phyloP scores from a whole-genome alignment of 2,888 invertebrate species.

The Ectropis crepuscularia region DNA sequence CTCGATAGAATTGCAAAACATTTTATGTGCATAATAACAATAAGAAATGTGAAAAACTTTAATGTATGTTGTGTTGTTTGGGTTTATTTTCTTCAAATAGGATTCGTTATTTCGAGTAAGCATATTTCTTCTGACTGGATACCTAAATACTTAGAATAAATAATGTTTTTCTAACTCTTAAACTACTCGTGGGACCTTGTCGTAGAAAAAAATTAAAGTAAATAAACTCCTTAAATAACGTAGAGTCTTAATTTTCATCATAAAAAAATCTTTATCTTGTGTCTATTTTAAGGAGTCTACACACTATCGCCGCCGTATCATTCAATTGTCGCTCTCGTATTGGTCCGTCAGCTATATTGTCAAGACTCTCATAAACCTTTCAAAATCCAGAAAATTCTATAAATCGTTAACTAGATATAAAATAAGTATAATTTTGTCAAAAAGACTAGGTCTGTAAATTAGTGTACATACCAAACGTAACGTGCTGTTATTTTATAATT shows the following conservation, averaged over 20 bases:
- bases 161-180: slow-evolving; percentile 57
- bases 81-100: too few species aligned
- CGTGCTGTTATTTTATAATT: slow-evolving; percentile 40
- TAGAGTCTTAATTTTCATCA: slow-evolving; percentile 43
- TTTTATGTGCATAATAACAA: too few species aligned
- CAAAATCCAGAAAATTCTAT: background rate
- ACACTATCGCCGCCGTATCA: too few species aligned
- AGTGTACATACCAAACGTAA: slow-evolving; percentile 27
- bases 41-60: too few species aligned
- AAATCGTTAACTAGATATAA: background rate
- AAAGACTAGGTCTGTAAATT: slow-evolving; percentile 32
- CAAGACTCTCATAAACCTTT: too few species aligned
- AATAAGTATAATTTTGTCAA: slow-evolving; percentile 22
- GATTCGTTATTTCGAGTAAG: background rate
- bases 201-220: slow-evolving; percentile 58
- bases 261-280: slow-evolving; percentile 11
- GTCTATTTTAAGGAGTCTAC: slow-evolving; percentile 16
- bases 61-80: too few species aligned
- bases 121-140: background rate
- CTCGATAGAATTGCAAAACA: too few species aligned
- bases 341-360: too few species aligned
- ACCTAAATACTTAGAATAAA: slow-evolving; percentile 9
- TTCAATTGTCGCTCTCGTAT: too few species aligned
- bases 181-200: slow-evolving; percentile 77
- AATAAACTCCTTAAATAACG: slow-evolving; percentile 50